A percentile compares a stretch with the other conserved stretches of the same genome.
Evolutionary conservation across 2,797 vertebrate species (phyloP).

Genomic region (Telmatherina bonti): DNA sequence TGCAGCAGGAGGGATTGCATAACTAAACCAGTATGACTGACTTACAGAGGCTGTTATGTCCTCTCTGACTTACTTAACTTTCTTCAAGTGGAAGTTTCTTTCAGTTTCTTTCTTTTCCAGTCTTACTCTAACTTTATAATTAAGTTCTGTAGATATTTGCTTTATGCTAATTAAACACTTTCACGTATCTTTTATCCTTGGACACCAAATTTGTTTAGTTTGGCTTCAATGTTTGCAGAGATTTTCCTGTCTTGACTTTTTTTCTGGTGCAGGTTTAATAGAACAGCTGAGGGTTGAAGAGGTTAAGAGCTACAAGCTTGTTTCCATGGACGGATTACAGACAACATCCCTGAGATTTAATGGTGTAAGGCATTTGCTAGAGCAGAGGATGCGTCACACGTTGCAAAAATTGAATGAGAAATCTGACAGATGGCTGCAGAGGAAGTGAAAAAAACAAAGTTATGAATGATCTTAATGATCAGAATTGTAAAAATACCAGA

Average conservation of each 20-base stretch:
- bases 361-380: neutral
- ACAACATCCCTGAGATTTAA: neutral
- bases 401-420: neutral
- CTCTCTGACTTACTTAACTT: neutral
- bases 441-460: neutral
- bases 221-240: neutral
- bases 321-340: neutral
- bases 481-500: constrained; percentile 19
- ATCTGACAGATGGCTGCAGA: constrained; percentile 6
- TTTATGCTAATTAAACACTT: neutral
- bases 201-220: neutral
- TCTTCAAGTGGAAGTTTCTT: neutral
- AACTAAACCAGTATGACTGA: neutral
- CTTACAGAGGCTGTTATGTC: neutral
- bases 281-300: neutral
- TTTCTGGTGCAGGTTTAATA: neutral
- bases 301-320: neutral
- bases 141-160: neutral
- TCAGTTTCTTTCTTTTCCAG: neutral
- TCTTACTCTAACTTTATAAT: neutral
- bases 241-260: neutral
- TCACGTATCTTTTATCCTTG: neutral
- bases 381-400: neutral
- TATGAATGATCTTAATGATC: constrained; percentile 16
- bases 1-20: neutral